These are phyloP conservation scores for Zaprionus camerounensis DNA, from an alignment of 1,140 invertebrate species.

Conservation along the genomic window DNA sequence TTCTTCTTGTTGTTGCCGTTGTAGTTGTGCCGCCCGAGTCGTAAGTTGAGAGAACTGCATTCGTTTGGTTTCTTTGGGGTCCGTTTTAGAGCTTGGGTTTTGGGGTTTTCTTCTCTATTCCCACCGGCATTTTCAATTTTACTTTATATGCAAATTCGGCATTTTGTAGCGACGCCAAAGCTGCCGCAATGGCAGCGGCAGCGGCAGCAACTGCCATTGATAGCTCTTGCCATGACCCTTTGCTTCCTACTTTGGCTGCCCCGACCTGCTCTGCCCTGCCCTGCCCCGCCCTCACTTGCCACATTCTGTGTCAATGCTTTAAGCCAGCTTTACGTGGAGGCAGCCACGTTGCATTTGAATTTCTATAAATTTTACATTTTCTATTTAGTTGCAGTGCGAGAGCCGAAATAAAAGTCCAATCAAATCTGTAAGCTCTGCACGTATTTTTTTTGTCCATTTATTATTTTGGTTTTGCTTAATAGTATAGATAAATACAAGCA, in stretches of 20 bases:
- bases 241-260: neutral
- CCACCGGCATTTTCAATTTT: constrained; percentile 80
- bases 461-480: constrained; percentile 17
- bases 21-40: neutral
- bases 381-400: constrained; percentile 67
- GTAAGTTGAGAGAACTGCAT: constrained; percentile 60
- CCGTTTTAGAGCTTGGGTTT: constrained; percentile 36
- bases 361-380: constrained; percentile 80
- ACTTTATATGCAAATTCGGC: constrained; percentile 83
- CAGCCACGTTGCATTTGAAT: constrained; percentile 67
- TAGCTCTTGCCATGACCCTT: constrained; percentile 46
- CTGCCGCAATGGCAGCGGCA: constrained; percentile 27
- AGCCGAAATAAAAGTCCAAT: constrained; percentile 51
- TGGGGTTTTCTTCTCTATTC: constrained; percentile 40
- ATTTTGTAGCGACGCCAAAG: constrained; percentile 67
- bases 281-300: neutral
- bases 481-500: constrained; percentile 17
- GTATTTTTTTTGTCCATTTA: constrained; percentile 31
- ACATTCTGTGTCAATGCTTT: constrained; percentile 49
- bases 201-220: constrained; percentile 66
- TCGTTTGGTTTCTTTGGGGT: constrained; percentile 50
- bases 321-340: constrained; percentile 68
- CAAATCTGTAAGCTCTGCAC: constrained; percentile 42
- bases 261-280: neutral
- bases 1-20: constrained; percentile 7